Base-by-base conservation (phyloP, 2,797 vertebrate species). In the Hylomyscus alleni region DNA sequence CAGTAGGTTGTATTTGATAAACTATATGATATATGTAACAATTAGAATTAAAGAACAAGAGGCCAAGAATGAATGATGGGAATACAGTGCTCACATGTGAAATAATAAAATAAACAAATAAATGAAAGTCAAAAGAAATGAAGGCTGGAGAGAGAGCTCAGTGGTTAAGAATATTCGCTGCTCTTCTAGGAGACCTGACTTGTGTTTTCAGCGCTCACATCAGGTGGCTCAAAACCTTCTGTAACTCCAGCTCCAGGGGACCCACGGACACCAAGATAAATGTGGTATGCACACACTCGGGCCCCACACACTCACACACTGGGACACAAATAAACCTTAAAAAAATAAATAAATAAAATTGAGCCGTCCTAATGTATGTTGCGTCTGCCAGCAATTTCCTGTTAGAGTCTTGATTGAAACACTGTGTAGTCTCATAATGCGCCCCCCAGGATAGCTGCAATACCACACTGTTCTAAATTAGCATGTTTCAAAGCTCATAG, bases 391-490 rank as follows among this genome's bases (percentile, higher is more conserved):
- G 60, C 50, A 78, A 17, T 54, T 86, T 85, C 72, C 78, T 87
- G 37, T 31, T 69, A 40, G 85, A 93, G 54, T 75, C 54, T 84
- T 94, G 81, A 88, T 22, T 83, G 62, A 84, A 40, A 62, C n/a
- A 84, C 20, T 90, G 6, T 1, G 3, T 47, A 37, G 89, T 89
- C 62, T 95, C 86, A 91, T 65, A 95, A 97, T 40, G 72, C 7
- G 31, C 37, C 65, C 93, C 34, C 47, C 31, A 69, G 44, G 92
- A 50, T 37, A 54, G 19, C 73, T 34, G 20, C 40, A 80, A 96
- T 93, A 60, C 67, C 26, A 54, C 54, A 54, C 11, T 47, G 58
- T 34, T 72, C 67, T 54, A 75, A 82, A 78, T 52, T 82, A 60
- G 82, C 6, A 73, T 67, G 24, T 29, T 75, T 77, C 62, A 67